phyloP scores from a whole-genome alignment of 2,888 invertebrate species.

The Cantharis flavilabris region DNA sequence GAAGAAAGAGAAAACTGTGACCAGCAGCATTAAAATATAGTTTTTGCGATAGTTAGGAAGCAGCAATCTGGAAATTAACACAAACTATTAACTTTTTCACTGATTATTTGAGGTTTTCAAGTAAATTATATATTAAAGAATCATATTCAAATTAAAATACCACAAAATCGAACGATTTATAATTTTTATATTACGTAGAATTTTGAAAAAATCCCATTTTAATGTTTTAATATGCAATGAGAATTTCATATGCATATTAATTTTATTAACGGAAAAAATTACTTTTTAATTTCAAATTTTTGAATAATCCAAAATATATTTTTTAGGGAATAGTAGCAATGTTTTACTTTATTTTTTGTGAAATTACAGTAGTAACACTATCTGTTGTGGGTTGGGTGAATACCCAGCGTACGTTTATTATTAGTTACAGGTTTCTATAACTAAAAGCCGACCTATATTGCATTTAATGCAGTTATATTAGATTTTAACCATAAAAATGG shows the following conservation, averaged over 20 bases:
- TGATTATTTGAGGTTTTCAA: background rate
- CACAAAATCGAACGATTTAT: background rate
- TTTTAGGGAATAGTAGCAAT: no score
- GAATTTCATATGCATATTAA: no score
- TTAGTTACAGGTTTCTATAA: background rate
- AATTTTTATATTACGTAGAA: background rate
- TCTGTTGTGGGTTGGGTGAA: background rate
- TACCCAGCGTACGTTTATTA: background rate
- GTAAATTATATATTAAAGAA: background rate
- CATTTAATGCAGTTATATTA: background rate
- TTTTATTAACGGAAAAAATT: background rate
- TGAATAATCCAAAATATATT: no score
- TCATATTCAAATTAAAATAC: background rate
- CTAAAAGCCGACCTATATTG: background rate
- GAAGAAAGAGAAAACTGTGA: slow-evolving; percentile 34
- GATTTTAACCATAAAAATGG: background rate
- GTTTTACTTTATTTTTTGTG: background rate
- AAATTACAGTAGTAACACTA: background rate
- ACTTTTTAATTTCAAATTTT: no score
- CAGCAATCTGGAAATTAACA: slow-evolving; percentile 31
- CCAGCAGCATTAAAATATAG: slow-evolving; percentile 21
- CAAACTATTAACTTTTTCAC: background rate
- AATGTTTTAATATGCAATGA: background rate
- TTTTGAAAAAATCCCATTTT: background rate
- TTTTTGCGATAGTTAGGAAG: slow-evolving; percentile 25